A percentile compares a stretch with the other conserved stretches of the same genome.
These are phyloP conservation scores for Parotocinclus haroldoi DNA, from an alignment of 2,797 vertebrate genomes.

Conservation along the genomic window DNA sequence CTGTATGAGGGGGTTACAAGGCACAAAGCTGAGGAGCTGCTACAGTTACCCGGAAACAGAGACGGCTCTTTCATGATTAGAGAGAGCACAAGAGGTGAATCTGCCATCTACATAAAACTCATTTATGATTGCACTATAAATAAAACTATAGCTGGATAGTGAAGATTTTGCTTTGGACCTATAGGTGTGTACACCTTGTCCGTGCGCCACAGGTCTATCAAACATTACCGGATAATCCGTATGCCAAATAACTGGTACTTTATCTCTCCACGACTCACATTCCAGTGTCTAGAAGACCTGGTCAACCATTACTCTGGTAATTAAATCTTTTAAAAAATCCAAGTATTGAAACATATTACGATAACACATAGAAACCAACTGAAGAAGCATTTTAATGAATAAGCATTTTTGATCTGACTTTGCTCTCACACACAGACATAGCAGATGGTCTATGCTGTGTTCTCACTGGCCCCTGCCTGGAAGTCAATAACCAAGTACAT, in stretches of 20 bases:
- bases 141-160: no score
- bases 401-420: neutral
- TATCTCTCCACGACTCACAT: conserved; percentile 81
- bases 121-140: neutral
- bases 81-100: conserved; percentile 73
- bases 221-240: conserved; percentile 80
- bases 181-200: conserved; percentile 79
- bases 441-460: conserved; percentile 80
- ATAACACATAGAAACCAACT: no score
- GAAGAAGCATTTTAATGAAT: no score
- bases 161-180: neutral
- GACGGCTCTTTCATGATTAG: conserved; percentile 81
- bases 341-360: neutral
- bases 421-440: conserved; percentile 65
- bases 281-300: conserved; percentile 83
- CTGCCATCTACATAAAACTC: neutral
- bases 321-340: neutral
- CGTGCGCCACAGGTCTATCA: conserved; percentile 72
- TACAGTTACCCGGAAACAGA: conserved; percentile 75
- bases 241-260: conserved; percentile 84
- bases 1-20: conserved; percentile 80
- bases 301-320: conserved; percentile 85
- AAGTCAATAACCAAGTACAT: conserved; percentile 51
- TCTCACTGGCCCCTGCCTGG: conserved; percentile 78
- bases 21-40: conserved; percentile 80